Base-by-base conservation (phyloP, 2,113 vertebrate species). In the Stercorarius parasiticus region DNA sequence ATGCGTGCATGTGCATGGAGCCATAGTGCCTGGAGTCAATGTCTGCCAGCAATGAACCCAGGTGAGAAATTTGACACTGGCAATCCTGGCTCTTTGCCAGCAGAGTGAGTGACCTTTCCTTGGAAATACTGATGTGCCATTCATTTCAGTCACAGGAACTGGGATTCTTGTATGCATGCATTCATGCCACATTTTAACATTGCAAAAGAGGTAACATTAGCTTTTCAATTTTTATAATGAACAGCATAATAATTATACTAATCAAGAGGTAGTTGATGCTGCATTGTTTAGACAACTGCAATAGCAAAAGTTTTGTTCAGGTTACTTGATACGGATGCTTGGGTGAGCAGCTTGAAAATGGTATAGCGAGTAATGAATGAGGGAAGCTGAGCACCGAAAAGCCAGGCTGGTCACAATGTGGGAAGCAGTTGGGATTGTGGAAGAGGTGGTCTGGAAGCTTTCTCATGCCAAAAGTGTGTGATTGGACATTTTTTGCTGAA, bases 1-100 rank as follows among this genome's bases (percentile, higher is more conserved):
- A 0, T 34, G 9, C 40, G 21, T 69, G 25, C 5, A 3, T 18
- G 4, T 15, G 1, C 6, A 0, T 43, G 45, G 17, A 88, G 12
- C 10, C 20, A 19, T 0, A 38, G 18, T 14, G 8, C 21, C 50
- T 82, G 45, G 23, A 62, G 10, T 56, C 61, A 66, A 5, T 3
- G 7, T 21, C 66, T 82, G 38, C 27, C 45, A 80, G 15, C 15
- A 55, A 13, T 3, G 15, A 79, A 52, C 13, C 34, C 25, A 47
- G 52, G 14, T 34, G 52, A 58, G 61, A 91, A 71, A 74, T 55
- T 9, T 67, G 26, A 61, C 10, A 5, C 12, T 36, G 74, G 19
- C 21, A 38, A 23, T 27, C 73, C 50, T 56, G 45, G 34, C 26
- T 79, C 29, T 67, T 72, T 86, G 30, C 25, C 52, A 42, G 43